Base-by-base conservation (phyloP, 2,797 vertebrate species). In the Todus mexicanus region DNA sequence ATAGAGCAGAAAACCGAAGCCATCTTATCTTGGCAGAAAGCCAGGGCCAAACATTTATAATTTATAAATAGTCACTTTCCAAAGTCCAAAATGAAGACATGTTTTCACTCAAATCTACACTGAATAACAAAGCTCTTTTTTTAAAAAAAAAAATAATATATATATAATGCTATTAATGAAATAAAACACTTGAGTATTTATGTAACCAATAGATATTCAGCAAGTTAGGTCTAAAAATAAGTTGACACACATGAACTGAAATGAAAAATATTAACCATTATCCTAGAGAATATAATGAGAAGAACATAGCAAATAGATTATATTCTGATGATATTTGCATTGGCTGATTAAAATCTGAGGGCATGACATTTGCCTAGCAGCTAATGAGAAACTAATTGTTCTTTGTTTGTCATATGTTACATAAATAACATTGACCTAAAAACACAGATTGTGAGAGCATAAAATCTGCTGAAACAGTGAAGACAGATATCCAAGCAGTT, bases 331-430 rank as follows among this genome's bases (percentile, higher is more conserved):
- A 61, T 89, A 85, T 92, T 80, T 95, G 54, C 42, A 21, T 20
- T 87, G 72, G 31, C 31, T 92, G 71, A 82, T 84, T 95, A 87
- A 95, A 84, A 83, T 95, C 43, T 7, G 20, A 92, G 50, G 69
- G 33, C 69, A 87, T 42, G 79, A 92, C 75, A 85, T 91, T 94
- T 92, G 47, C 78, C 59, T 89, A 91, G 59, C 25, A 91, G 59
- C 57, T 93, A 95, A 84, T 83, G 73, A 91, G 59, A 89, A 89
- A 83, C 33, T 89, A 89, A 85, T 83, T 87, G 50, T 85, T 92
- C 75, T 77, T 72, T 89, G 47, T 86, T 86, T 90, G 37, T 87
- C 61, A 19, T 53, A 78, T 71, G 35, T 87, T 83, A 65, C 47
- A 65, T 72, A 92, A 92, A 91, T 77, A 91, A 84, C 25, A 37